These are phyloP conservation scores for Odobenus rosmarus DNA, from an alignment of 2,113 vertebrate genomes.

Conservation along the genomic window DNA sequence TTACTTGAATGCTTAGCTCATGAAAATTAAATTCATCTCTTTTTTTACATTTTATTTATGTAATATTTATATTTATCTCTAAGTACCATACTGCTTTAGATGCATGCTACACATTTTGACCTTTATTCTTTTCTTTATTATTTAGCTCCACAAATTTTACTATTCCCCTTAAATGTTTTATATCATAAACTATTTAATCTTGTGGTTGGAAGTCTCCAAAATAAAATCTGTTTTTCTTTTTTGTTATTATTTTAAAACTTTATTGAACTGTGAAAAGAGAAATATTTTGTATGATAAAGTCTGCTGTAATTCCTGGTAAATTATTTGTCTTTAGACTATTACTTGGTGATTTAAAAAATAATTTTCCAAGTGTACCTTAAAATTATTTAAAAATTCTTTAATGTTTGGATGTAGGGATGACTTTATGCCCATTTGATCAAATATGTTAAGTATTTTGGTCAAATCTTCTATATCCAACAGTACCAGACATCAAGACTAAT, in stretches of 20 bases:
- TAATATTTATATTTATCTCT: background rate
- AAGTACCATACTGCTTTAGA: background rate
- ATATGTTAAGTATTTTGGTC: background rate
- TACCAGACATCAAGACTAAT: background rate
- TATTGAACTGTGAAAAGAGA: background rate
- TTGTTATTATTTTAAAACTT: background rate
- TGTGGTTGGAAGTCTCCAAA: background rate
- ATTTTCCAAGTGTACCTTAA: background rate
- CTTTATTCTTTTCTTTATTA: background rate
- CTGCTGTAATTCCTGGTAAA: background rate
- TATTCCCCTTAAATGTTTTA: background rate
- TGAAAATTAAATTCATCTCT: background rate
- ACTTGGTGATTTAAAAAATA: background rate
- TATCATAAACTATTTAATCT: background rate
- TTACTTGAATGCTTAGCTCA: background rate
- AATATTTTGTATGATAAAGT: background rate
- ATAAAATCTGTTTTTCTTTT: background rate
- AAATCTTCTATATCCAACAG: background rate
- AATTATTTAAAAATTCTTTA: background rate
- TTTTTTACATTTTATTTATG: background rate
- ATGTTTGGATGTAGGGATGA: background rate
- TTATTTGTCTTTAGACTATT: background rate
- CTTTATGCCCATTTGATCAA: background rate
- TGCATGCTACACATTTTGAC: background rate
- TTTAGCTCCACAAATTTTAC: background rate